A percentile compares a stretch with the other conserved stretches of the same genome.
These are phyloP conservation scores for Drosophila punjabiensis DNA, from an alignment of 1,140 invertebrate species.

Conservation along the genomic window DNA sequence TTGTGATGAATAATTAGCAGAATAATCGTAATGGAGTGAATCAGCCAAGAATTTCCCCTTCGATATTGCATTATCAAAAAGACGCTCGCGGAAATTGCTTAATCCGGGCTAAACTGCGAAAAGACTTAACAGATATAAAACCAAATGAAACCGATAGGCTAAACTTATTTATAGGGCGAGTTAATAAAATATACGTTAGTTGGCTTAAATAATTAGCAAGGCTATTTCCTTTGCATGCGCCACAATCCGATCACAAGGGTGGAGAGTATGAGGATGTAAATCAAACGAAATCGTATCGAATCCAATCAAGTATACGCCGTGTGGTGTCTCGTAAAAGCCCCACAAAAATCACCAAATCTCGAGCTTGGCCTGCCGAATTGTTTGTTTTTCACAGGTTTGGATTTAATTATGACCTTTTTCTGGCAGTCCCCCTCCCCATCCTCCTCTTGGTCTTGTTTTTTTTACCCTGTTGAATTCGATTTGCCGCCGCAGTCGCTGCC, in stretches of 20 bases:
- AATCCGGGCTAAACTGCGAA: background rate
- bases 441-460: constrained; percentile 3
- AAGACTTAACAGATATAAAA: background rate
- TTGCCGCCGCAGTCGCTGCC: constrained; percentile 29
- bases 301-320: constrained; percentile 65
- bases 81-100: background rate
- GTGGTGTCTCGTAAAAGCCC: constrained; percentile 53
- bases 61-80: background rate
- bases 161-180: constrained; percentile 38
- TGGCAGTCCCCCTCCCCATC: background rate
- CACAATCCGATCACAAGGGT: constrained; percentile 41
- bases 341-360: constrained; percentile 34
- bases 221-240: constrained; percentile 45
- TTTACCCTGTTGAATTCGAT: constrained; percentile 54
- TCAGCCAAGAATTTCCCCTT: constrained; percentile 37
- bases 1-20: constrained; percentile 27
- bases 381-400: constrained; percentile 49
- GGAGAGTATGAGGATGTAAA: constrained; percentile 71
- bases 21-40: constrained; percentile 18
- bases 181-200: constrained; percentile 14
- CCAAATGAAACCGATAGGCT: constrained; percentile 12
- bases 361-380: constrained; percentile 22
- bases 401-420: constrained; percentile 71
- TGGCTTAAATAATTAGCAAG: constrained; percentile 54
- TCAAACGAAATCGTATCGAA: constrained; percentile 80